Percentiles rank a stretch among this genome's conserved stretches.
Conservation (phyloP, 2,888 invertebrate species). For the Tinea trinotella region DNA sequence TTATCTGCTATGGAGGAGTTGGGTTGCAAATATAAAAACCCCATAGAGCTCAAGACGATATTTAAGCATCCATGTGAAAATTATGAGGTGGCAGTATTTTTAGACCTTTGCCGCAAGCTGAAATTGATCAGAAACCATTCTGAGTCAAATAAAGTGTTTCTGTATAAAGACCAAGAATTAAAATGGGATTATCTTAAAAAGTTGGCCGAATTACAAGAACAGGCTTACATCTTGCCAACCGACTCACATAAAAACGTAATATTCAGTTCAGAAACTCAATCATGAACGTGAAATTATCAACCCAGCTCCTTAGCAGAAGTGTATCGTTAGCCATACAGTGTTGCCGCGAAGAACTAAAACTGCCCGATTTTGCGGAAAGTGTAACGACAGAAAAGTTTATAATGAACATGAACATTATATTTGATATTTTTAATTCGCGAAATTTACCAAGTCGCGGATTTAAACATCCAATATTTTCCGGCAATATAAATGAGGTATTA, state of each 20-base stretch:
- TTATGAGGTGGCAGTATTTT: conserved; percentile 23
- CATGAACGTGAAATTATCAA: conserved; percentile 25
- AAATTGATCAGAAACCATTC: conserved; percentile 25
- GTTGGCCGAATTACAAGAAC: conserved; percentile 20
- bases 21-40: conserved; percentile 5
- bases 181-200: conserved; percentile 15
- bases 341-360: conserved; percentile 19
- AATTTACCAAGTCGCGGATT: conserved; percentile 18
- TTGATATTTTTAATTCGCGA: conserved; percentile 23
- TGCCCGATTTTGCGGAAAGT: conserved; percentile 14
- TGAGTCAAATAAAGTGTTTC: conserved; percentile 20
- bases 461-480: not conserved
- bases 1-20: conserved; percentile 12
- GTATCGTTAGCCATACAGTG: conserved; percentile 21
- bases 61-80: conserved; percentile 22
- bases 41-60: conserved; percentile 18
- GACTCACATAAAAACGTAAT: conserved; percentile 21
- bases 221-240: conserved; percentile 22
- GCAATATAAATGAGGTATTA: conserved; percentile 15
- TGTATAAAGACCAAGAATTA: conserved; percentile 15
- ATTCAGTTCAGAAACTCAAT: conserved; percentile 23
- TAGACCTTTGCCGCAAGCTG: conserved; percentile 25
- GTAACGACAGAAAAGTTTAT: conserved; percentile 22
- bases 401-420: conserved; percentile 22
- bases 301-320: conserved; percentile 22